These are phyloP conservation scores for Argopecten irradians DNA, from an alignment of 1,140 invertebrate species.

Conservation along the genomic window DNA sequence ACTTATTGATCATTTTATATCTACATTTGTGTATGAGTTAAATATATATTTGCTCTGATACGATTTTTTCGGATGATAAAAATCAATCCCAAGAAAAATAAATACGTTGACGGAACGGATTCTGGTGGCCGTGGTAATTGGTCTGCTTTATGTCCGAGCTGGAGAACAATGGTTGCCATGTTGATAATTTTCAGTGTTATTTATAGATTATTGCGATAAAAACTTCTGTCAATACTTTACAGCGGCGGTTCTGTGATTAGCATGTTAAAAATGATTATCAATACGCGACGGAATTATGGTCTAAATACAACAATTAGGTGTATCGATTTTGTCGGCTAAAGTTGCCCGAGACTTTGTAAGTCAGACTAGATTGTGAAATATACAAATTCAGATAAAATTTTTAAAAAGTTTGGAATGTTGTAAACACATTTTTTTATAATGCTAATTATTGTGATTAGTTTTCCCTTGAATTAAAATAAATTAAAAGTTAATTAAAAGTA, in stretches of 20 bases:
- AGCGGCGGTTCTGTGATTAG: neutral
- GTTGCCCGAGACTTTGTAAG: neutral
- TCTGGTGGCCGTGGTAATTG: neutral
- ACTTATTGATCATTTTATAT: too few relatives aligned
- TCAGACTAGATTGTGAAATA: neutral
- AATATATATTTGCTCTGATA: neutral
- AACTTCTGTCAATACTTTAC: slow-evolving; percentile 18
- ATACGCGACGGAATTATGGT: slow-evolving; percentile 3
- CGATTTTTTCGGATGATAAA: too few relatives aligned
- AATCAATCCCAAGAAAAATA: too few relatives aligned
- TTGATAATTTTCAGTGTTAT: neutral
- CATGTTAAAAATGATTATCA: slow-evolving; percentile 8
- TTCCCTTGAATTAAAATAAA: too few relatives aligned
- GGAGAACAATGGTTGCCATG: neutral
- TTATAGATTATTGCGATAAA: neutral
- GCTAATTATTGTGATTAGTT: too few relatives aligned
- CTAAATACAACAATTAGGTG: neutral
- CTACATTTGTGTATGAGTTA: neutral
- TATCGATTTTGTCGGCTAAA: neutral
- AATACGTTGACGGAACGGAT: neutral
- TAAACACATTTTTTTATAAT: too few relatives aligned
- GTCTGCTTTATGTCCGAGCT: neutral
- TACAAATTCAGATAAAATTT: too few relatives aligned
- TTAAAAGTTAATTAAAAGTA: too few relatives aligned
- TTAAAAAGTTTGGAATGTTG: too few relatives aligned